These are phyloP conservation scores for Matsumurasca onukii DNA, from an alignment of 1,140 invertebrate genomes.

Conservation along the genomic window DNA sequence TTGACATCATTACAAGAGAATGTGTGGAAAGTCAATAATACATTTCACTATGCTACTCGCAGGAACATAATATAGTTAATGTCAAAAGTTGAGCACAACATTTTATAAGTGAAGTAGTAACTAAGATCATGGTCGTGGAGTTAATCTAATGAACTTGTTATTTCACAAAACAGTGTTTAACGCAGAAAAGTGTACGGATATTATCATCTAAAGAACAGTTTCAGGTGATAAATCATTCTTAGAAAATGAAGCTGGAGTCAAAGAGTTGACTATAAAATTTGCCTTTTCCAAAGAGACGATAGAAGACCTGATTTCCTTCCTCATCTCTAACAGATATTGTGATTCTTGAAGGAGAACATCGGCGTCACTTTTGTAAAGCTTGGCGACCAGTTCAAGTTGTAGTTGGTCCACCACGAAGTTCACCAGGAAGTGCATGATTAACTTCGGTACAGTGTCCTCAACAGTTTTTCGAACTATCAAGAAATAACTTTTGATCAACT, in stretches of 20 bases:
- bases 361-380: constrained; percentile 33
- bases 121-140: no score
- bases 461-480: constrained; percentile 37
- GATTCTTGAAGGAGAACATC: constrained; percentile 32
- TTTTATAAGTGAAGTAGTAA: no score
- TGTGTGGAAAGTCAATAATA: no score
- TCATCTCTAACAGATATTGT: constrained; percentile 14
- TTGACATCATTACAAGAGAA: no score
- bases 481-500: constrained; percentile 39
- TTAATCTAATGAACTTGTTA: no score
- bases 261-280: background rate
- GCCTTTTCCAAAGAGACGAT: constrained; percentile 16
- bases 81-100: no score
- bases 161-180: no score
- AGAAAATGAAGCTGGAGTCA: background rate
- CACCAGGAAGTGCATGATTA: constrained; percentile 41
- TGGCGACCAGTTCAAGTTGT: constrained; percentile 32
- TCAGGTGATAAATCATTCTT: no score
- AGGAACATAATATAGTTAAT: no score
- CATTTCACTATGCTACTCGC: no score
- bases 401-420: constrained; percentile 37
- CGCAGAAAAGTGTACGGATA: no score
- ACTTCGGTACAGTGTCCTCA: constrained; percentile 40
- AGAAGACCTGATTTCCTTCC: constrained; percentile 3
- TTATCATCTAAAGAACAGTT: no score